These are phyloP conservation scores for Xenopus tropicalis DNA, from an alignment of 2,113 vertebrate species.

Conservation along the genomic window UCB_Xtro_10.0 CM004447.2:34011001-34011500, in stretches of 20 bases:
- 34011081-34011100: not conserved
- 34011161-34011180: not conserved
- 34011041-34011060: too few species aligned
- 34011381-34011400: conserved; percentile 99
- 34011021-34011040: too few species aligned
- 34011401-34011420: conserved; percentile 99
- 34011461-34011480: conserved; percentile 85
- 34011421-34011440: conserved; percentile 99
- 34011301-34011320: conserved; percentile 86
- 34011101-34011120: not conserved
- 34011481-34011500: conserved; percentile 80
- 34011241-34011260: conserved; percentile 77
- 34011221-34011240: conserved; percentile 74
- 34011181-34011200: conserved; percentile 52
- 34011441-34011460: conserved; percentile 88
- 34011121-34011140: conserved; percentile 40
- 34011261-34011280: conserved; percentile 76
- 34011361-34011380: conserved; percentile 96
- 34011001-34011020: too few species aligned
- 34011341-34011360: conserved; percentile 80
- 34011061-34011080: too few species aligned
- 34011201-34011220: conserved; percentile 63
- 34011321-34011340: conserved; percentile 73
- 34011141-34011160: conserved; percentile 15
- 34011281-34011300: conserved; percentile 71